Evolutionary conservation across 2,888 invertebrate genomes (phyloP).

Genomic region (Protonemura montana): DNA sequence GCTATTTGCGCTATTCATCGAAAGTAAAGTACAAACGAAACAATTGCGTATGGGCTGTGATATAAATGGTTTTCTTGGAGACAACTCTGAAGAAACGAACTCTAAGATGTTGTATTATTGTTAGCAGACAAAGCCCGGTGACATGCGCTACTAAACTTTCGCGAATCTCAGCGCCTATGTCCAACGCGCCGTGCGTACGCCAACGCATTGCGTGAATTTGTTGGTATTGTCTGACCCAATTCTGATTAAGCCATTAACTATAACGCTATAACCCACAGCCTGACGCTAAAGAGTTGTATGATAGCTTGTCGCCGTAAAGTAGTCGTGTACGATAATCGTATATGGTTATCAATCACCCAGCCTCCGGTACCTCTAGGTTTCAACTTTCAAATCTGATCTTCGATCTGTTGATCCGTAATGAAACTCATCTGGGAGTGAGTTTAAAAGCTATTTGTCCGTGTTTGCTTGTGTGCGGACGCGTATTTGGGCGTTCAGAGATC

Average conservation of each 20-base stretch:
- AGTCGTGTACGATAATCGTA: neutral
- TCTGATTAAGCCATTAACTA: neutral
- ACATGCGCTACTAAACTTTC: neutral
- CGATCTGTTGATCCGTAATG: conserved; percentile 35
- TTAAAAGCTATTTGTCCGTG: conserved; percentile 28
- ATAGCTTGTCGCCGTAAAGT: neutral
- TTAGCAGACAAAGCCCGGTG: neutral
- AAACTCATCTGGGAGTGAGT: conserved; percentile 38
- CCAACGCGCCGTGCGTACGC: neutral
- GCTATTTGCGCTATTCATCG: no score
- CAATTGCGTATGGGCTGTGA: no score
- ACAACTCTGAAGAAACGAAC: no score
- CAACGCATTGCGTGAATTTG: neutral
- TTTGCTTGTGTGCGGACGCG: neutral
- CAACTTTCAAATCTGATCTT: conserved; percentile 37
- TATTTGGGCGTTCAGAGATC: conserved; percentile 28
- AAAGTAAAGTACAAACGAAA: no score
- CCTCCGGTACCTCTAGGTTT: conserved; percentile 18
- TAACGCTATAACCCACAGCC: neutral
- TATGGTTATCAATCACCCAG: conserved; percentile 19
- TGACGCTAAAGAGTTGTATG: neutral
- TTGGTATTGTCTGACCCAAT: conserved; percentile 4
- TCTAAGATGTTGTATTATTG: no score
- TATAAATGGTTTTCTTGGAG: no score
- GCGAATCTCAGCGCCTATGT: neutral